phyloP scores from a whole-genome alignment of 2,888 invertebrate genomes.

The Drosophila ezoana region DNA sequence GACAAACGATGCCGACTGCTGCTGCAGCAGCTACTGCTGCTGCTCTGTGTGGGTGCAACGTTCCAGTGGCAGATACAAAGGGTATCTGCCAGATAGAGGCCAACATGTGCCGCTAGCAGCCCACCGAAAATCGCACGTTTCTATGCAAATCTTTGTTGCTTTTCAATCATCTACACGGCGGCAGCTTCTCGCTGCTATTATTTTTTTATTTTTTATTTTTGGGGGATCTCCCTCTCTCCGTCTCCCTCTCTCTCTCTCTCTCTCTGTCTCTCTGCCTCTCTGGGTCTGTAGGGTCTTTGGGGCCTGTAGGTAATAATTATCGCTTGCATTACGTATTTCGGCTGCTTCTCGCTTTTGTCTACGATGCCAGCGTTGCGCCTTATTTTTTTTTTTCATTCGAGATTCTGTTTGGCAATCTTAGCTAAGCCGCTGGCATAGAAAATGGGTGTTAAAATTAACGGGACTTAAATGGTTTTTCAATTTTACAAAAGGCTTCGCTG shows the following conservation, averaged over 20 bases:
- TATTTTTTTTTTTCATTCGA: slow-evolving; percentile 19
- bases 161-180: slow-evolving; percentile 68
- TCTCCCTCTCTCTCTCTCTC: slow-evolving; percentile 17
- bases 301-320: slow-evolving; percentile 76
- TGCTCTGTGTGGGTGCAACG: slow-evolving; percentile 54
- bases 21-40: not conserved
- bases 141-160: slow-evolving; percentile 77
- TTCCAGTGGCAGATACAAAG: slow-evolving; percentile 44
- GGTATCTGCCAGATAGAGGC: slow-evolving; percentile 62
- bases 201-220: slow-evolving; percentile 10
- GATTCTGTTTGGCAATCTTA: slow-evolving; percentile 52
- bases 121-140: slow-evolving; percentile 76
- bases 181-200: slow-evolving; percentile 44
- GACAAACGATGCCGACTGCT: slow-evolving; percentile 52
- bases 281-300: slow-evolving; percentile 46
- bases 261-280: slow-evolving; percentile 15
- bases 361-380: slow-evolving; percentile 45
- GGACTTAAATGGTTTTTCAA: slow-evolving; percentile 78
- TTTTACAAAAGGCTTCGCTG: slow-evolving; percentile 62
- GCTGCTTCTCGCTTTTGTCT: slow-evolving; percentile 75
- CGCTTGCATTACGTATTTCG: slow-evolving; percentile 77
- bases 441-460: slow-evolving; percentile 80
- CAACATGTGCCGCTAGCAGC: slow-evolving; percentile 55
- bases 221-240: slow-evolving; percentile 18
- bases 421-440: slow-evolving; percentile 63